Base-by-base conservation (phyloP, 2,113 vertebrate species). In the Neogale vison region DNA sequence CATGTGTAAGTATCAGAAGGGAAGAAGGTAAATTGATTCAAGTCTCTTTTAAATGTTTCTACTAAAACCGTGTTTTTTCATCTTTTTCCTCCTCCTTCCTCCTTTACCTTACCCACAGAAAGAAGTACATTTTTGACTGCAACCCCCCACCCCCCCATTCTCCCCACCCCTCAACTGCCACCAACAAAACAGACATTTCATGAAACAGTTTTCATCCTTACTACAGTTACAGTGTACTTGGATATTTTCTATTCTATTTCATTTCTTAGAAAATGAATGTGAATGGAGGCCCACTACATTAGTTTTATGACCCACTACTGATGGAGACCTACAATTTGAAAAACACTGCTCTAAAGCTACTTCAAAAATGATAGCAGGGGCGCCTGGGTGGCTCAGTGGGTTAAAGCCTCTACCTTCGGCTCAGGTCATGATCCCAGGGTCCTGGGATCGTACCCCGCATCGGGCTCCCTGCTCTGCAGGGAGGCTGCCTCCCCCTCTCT, bases 11-110 rank as follows among this genome's bases (percentile, higher is more conserved):
- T 65, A 74, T 65, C 39, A 39, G 72, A 74, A 65, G 82, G 18
- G 59, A 97, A 55, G 61, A 71, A 90, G 39, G 39, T 47, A 90
- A 47, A 87, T 50, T 87, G 39, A 57, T 76, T 67, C 39, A 92
- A 86, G 6, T 86, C 81, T 84, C 71, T 79, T 96, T 84, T 71
- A 71, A 90, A 86, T 74, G 47, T 86, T 93, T 95, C 93, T 7
- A 18, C 57, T 71, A 50, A 74, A 76, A 42, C 74, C 59, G 18
- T 81, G 34, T 74, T 90, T 80, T 84, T 85, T 36, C 26, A 65
- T 8, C 34, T 81, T 90, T 86, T 21, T 36, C n/a, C 47, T 79
- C 52, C 47, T 88, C 7, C 59, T 92, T 24, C 36, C 59, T 63
- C 13, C 67, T 57, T 82, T 34, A 87, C 34, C 34, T 67, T 59